Percentiles rank a stretch among this genome's conserved stretches.
Evolutionary conservation across 2,113 vertebrate genomes (phyloP).

Genomic region (Muscicapa adusta): DNA sequence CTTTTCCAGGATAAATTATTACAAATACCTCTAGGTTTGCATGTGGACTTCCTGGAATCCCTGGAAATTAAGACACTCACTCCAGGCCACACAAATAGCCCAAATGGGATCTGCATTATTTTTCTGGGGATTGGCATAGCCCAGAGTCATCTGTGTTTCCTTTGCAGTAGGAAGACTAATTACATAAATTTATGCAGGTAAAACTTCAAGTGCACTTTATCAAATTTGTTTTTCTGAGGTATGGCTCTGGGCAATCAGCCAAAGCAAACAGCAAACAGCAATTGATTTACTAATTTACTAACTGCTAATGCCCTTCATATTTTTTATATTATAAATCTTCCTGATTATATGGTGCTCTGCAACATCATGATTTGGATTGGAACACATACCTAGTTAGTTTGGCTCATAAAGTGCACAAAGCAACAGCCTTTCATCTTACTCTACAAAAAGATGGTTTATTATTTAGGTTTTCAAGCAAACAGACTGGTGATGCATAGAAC

Average conservation of each 20-base stretch:
- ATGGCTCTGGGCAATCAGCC: not conserved
- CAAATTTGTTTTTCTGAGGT: not conserved
- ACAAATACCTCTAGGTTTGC: not conserved
- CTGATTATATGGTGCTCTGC: not conserved
- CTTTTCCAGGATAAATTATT: not conserved
- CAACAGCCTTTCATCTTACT: not conserved
- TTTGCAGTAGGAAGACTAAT: not conserved
- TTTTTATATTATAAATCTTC: not conserved
- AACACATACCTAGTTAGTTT: not conserved
- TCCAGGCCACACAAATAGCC: not conserved
- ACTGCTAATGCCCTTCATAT: not conserved
- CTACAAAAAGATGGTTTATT: not conserved
- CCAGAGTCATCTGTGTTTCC: not conserved
- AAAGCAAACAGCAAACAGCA: not conserved
- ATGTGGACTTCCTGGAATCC: not conserved
- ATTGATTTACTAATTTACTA: not conserved
- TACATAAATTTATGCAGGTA: not conserved
- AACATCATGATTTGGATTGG: not conserved
- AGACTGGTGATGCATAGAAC: not conserved
- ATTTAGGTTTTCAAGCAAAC: not conserved
- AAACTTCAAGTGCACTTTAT: not conserved
- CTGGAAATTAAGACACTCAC: not conserved
- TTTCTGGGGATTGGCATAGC: not conserved
- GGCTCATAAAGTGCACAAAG: not conserved
- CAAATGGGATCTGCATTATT: not conserved